Evolutionary conservation across 1,140 invertebrate genomes (phyloP), one percentile per base, ranked within the genome.

Genomic region (Bombyx mori): DNA sequence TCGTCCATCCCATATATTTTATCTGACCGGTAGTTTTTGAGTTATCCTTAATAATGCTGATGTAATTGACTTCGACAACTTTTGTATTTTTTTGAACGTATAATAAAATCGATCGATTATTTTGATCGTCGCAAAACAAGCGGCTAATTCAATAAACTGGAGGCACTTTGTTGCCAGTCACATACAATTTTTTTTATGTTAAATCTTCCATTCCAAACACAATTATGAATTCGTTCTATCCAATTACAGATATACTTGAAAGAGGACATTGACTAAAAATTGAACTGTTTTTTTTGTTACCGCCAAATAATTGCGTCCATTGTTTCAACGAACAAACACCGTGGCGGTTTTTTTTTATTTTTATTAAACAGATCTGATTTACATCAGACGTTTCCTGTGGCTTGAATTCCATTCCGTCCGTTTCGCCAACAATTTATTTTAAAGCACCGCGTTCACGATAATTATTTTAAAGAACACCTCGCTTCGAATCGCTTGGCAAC

Each of bases 301-400:
- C 42, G 12, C 22, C 9, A 59, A 60, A 53, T 60, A 62, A 60
- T 50, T 60, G 63, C 44, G 2, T 54, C 57, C 49, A 69, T 69
- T 69, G 67, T 69, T 69, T 63, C 46, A 57, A 54, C 42, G 54
- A 54, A 44, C 48, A 66, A 65, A 66, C 57, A 50, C 57, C 59
- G 26, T 18, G 12, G 12, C 26, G 4, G 26, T 35, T 35, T 35
- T 62, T 61, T 57, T 59, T 54, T 51, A 53, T 47, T 49, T 61
- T 61, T 61, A 65, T 62, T 46, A 26, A 22, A 45, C 52, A 59
- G 56, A 67, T 66, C 63, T 57, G 51, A 65, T 60, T 61, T 63
- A 63, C 54, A 57, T 60, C 58, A 64, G 48, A 6, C 48, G 56
- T 63, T 69, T 66, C 67, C 61, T 69, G 67, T 52, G 44, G 7